Evolutionary conservation across 2,797 vertebrate species (phyloP), one percentile per base, ranked within the genome.

Genomic region (Chlorospingus semifuscus): DNA sequence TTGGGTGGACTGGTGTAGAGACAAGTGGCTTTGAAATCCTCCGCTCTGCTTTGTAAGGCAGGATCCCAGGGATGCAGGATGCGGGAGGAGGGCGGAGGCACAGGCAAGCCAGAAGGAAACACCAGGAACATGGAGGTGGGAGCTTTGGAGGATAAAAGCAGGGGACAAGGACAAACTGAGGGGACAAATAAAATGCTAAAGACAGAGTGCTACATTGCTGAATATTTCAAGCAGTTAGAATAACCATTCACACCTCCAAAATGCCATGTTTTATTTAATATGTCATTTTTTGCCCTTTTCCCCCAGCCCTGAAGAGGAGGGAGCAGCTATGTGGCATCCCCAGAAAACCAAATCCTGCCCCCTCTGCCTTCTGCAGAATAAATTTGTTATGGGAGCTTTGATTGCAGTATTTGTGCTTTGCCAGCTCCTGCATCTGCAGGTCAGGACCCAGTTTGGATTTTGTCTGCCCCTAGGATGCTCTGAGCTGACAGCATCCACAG

Each of bases 81-180:
- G 71, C 36, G 1, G 85, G 61, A 87, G 59, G 71, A 64, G 34
- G 52, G 34, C 41, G 53, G 53, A 70, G 61, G 64, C 1, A 0
- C 22, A 16, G 60, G 44, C n/a, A 66, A 77, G 36, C 0, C 6
- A 85, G 59, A 69, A 37, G 37, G 17, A 50, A 90, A 53, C 1
- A 2, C 42, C 18, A 23, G 44, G 44, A 77, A 59, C 1, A 5
- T 0, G 0, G 34, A 1, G 1, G 65, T 53, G 34, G 49, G 64
- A 56, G 60, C 3, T 66, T 65, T 55, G 27, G 12, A 41, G 76
- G 56, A 27, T 63, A 60, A 86, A 82, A 86, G 41, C 34, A 53
- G 36, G 37, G 14, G n/a, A 18, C 27, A 77, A 72, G 34, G 49
- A 72, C 46, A 65, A 91, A 83, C 42, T 2, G 5, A 71, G 17